A percentile compares a stretch with the other conserved stretches of the same genome.
Evolutionary conservation across 2,797 vertebrate species (phyloP).

Genomic region (Loris lydekkerianus): DNA sequence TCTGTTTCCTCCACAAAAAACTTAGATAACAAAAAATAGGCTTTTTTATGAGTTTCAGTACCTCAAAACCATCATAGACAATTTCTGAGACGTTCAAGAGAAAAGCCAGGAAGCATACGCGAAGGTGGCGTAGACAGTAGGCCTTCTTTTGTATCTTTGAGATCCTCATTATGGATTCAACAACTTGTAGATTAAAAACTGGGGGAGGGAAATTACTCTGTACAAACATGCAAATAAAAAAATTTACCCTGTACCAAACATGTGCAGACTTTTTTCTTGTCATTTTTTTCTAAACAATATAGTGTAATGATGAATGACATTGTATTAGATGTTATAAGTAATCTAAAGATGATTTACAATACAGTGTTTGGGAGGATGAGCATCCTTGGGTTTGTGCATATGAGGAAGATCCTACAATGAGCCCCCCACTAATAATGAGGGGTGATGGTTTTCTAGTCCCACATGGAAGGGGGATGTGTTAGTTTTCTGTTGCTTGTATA

Average conservation of each 20-base stretch:
- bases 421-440: no score
- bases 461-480: accelerated
- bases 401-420: not conserved
- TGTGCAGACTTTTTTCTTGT: not conserved
- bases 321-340: not conserved
- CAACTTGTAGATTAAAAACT: not conserved
- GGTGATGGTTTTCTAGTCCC: not conserved
- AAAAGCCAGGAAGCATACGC: no score
- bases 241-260: not conserved
- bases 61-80: not conserved
- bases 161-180: not conserved
- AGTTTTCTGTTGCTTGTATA: not conserved
- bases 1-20: not conserved
- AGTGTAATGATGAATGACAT: not conserved
- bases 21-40: no score
- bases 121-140: accelerated
- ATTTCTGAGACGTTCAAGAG: not conserved
- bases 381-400: no score
- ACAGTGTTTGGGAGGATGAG: not conserved
- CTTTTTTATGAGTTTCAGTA: not conserved
- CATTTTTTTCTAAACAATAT: not conserved
- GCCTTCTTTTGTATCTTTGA: not conserved
- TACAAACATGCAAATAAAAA: not conserved
- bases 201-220: no score
- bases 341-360: not conserved